phyloP scores from a whole-genome alignment of 2,797 vertebrate species.

The Eospalax fontanierii region DNA sequence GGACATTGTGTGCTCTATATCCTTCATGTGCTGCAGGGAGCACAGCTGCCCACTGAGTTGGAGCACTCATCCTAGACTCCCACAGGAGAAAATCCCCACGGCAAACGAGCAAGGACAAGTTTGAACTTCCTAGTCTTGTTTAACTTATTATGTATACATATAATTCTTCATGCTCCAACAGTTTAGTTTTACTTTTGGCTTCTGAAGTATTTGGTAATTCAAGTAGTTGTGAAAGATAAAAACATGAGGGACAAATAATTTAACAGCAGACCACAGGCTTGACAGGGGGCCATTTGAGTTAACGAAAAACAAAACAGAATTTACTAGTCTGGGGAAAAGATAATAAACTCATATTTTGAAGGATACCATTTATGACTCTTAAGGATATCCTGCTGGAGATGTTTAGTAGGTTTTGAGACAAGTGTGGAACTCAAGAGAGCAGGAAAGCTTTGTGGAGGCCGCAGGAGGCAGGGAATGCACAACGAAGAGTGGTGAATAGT shows the following conservation, averaged over 20 bases:
- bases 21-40: neutral
- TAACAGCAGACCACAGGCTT: neutral
- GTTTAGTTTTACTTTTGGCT: neutral
- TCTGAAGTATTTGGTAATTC: conserved; percentile 5
- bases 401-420: conserved; percentile 3
- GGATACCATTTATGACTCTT: neutral
- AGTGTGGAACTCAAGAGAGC: neutral
- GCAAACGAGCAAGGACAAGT: neutral
- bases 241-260: neutral
- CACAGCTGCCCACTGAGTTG: neutral
- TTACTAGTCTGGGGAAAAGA: neutral
- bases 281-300: too few species aligned
- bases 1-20: neutral
- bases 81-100: neutral
- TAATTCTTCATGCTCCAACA: neutral
- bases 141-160: neutral
- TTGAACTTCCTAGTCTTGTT: neutral
- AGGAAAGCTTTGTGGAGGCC: neutral
- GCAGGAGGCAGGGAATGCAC: rapidly evolving
- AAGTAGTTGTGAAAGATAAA: conserved; percentile 14
- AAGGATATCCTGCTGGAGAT: neutral
- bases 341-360: conserved; percentile 7
- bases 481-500: neutral
- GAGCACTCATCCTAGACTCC: neutral
- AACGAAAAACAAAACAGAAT: neutral